Percentiles rank a stretch among this genome's conserved stretches.
Conservation (phyloP, 2,888 invertebrate genomes). For the Ophion obscuratus region DNA sequence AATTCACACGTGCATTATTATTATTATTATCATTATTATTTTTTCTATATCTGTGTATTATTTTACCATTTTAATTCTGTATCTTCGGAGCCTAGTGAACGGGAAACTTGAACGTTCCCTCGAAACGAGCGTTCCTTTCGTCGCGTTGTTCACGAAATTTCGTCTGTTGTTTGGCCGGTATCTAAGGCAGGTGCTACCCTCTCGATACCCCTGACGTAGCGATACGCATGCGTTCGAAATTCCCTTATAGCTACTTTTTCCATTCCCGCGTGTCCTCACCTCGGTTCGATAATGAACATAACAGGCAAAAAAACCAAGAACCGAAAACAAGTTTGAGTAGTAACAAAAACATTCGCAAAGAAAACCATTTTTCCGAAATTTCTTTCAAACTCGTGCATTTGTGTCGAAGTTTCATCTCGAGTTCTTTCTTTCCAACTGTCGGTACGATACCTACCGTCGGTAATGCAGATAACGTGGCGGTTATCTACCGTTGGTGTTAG, state of each 20-base stretch:
- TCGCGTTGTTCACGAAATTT: constrained; percentile 60
- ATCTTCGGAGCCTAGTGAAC: constrained; percentile 41
- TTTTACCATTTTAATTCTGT: constrained; percentile 61
- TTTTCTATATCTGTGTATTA: constrained; percentile 10
- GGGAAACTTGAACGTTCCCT: constrained; percentile 33
- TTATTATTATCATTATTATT: constrained; percentile 1
- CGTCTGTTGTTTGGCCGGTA: constrained; percentile 76
- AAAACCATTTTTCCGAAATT: background rate
- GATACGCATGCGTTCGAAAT: constrained; percentile 55
- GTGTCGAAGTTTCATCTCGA: background rate
- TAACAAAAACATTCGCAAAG: background rate
- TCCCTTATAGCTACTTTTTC: constrained; percentile 18
- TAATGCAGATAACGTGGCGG: constrained; percentile 3
- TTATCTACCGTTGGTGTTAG: background rate
- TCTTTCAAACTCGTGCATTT: background rate
- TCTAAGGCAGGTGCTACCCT: constrained; percentile 76
- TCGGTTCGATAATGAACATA: constrained; percentile 38
- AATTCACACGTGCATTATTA: constrained; percentile 15
- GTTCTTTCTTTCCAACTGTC: constrained; percentile 25
- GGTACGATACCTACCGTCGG: constrained; percentile 17
- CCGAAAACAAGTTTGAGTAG: background rate
- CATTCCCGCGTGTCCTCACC: constrained; percentile 8
- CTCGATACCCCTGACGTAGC: constrained; percentile 50
- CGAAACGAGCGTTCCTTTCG: constrained; percentile 48
- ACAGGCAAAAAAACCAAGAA: background rate